These are phyloP conservation scores for Polypterus senegalus DNA, from an alignment of 2,113 vertebrate species.

Conservation along the genomic window DNA sequence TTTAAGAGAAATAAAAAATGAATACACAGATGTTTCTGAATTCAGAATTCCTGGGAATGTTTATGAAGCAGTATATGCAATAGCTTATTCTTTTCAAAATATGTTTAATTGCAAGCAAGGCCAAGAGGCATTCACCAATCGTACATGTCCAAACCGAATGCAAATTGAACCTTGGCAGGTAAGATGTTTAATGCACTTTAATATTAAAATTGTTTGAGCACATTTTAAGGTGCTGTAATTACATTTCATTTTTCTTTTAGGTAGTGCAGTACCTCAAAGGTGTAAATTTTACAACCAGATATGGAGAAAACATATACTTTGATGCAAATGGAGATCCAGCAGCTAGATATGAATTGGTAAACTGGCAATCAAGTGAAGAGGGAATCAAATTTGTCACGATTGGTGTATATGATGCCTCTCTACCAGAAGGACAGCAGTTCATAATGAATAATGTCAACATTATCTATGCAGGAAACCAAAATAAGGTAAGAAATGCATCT, in stretches of 20 bases:
- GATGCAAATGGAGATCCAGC: constrained; percentile 6
- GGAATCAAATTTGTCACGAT: neutral
- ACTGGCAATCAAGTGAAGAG: constrained; percentile 2
- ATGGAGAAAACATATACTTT: constrained; percentile 1
- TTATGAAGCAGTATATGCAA: constrained; percentile 5
- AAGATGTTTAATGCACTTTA: neutral
- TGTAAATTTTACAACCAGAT: constrained; percentile 1
- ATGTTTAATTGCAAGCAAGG: constrained; percentile 1
- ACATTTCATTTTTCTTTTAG: neutral
- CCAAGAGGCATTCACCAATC: constrained; percentile 4
- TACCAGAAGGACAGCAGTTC: constrained; percentile 2
- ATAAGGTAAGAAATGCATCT: neutral
- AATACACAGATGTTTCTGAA: constrained; percentile 1
- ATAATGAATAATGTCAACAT: constrained; percentile 2
- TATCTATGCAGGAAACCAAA: neutral
- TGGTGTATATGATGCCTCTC: neutral
- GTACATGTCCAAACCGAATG: constrained; percentile 1
- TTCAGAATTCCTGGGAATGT: constrained; percentile 8
- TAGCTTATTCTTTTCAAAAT: constrained; percentile 9
- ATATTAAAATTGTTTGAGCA: neutral
- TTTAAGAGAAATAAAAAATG: constrained; percentile 1
- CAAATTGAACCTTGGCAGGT: constrained; percentile 15
- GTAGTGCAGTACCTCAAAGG: constrained; percentile 1
- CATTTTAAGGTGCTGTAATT: neutral
- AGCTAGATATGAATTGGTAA: constrained; percentile 8